These are phyloP conservation scores for Melieria crassipennis DNA, from an alignment of 2,888 invertebrate genomes.

Conservation along the genomic window DNA sequence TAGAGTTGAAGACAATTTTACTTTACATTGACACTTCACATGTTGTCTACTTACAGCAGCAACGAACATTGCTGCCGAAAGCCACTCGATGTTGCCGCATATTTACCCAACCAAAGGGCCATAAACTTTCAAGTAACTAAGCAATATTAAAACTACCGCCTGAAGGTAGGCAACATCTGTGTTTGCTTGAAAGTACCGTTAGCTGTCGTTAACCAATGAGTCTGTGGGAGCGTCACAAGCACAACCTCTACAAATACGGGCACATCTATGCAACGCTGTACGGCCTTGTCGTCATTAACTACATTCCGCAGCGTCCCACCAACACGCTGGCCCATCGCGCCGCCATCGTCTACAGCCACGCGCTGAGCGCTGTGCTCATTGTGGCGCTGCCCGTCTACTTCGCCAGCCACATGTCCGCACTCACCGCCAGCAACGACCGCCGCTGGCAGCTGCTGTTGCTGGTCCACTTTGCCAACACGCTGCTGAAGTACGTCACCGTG, in stretches of 20 bases:
- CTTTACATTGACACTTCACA: too few relatives aligned
- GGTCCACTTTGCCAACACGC: slow-evolving; percentile 52
- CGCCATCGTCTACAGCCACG: slow-evolving; percentile 49
- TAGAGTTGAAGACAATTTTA: too few relatives aligned
- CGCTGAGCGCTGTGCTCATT: slow-evolving; percentile 47
- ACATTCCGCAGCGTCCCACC: slow-evolving; percentile 45
- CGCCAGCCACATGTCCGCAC: slow-evolving; percentile 43
- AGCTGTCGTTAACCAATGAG: slow-evolving; percentile 26
- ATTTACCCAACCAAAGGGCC: too few relatives aligned
- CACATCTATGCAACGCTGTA: slow-evolving; percentile 54
- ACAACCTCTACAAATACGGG: slow-evolving; percentile 52
- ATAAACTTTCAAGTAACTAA: too few relatives aligned
- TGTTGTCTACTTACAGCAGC: too few relatives aligned
- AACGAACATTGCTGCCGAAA: too few relatives aligned
- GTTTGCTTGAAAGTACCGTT: too few relatives aligned
- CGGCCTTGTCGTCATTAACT: slow-evolving; percentile 54
- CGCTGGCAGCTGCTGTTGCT: slow-evolving; percentile 50
- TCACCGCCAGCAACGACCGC: slow-evolving; percentile 45
- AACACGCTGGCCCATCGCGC: slow-evolving; percentile 36
- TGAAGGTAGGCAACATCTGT: too few relatives aligned
- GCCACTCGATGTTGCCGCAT: too few relatives aligned
- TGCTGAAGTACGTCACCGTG: slow-evolving; percentile 54
- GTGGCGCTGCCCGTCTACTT: slow-evolving; percentile 52
- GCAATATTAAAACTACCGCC: too few relatives aligned
- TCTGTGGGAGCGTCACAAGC: slow-evolving; percentile 54